Base-by-base conservation (phyloP, 1,140 invertebrate species). In the Drosophila biarmipes region DNA sequence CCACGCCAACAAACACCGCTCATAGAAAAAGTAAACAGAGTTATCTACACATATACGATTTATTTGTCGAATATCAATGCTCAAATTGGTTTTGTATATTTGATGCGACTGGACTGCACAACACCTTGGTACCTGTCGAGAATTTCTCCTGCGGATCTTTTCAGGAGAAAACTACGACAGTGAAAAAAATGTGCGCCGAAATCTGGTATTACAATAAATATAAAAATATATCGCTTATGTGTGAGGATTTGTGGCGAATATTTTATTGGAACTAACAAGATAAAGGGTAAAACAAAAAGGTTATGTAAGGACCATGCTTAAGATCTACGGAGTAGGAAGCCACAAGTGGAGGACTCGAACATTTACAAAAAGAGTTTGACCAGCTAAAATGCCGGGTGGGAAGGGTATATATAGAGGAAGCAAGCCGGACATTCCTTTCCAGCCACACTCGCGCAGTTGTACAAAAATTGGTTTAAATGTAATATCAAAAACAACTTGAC, bases 181-280 rank as follows among this genome's bases (percentile, higher is more conserved):
- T 49, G 29, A 63, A 64, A 61, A 45, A 57, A 69, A 68, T 73
- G 55, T 69, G 68, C 73, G 43, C 52, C 40, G 38, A 53, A 34
- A 29, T 24, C n/a, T 77, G 63, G 71, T 68, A 46, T 85, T 84
- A 62, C 66, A 85, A 80, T 77, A 77, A 85, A 85, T 84, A 85
- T 80, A 85, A 67, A 80, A 85, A 85, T 62, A 61, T 74, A 63
- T 63, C 35, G 55, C 48, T 52, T 64, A 61, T 48, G 40, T 73
- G 61, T 67, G 61, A 61, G 74, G 62, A 66, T 75, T 55, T 75
- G 54, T 78, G 42, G 61, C 58, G 45, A 55, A 67, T 54, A 34
- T 31, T 85, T 76, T 80, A 66, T 77, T 55, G 55, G 55, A 49
- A 42, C 38, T 79, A 80, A 80, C 78, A 71, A 80, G 58, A 66